phyloP scores from a whole-genome alignment of 2,888 invertebrate genomes.

The Pinctada fucata region DNA sequence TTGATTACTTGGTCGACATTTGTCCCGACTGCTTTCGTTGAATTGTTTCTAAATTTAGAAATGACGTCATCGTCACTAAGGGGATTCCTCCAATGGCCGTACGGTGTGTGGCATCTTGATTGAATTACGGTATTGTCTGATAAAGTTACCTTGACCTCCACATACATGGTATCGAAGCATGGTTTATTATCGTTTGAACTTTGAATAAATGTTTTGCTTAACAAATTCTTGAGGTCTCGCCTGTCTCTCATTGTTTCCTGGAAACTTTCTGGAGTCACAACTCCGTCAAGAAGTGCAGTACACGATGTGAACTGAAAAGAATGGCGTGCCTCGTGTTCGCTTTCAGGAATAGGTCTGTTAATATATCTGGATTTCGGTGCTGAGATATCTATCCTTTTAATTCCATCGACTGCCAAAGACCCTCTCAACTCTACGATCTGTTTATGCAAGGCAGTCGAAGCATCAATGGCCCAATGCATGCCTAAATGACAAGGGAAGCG shows the following conservation, averaged over 20 bases:
- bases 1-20: constrained; percentile 26
- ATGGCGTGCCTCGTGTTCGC: constrained; percentile 62
- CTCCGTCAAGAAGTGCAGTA: constrained; percentile 60
- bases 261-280: constrained; percentile 51
- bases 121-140: constrained; percentile 43
- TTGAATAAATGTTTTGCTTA: constrained; percentile 50
- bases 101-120: constrained; percentile 57
- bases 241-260: constrained; percentile 38
- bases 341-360: constrained; percentile 58
- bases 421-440: constrained; percentile 13
- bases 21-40: constrained; percentile 25
- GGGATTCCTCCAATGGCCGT: constrained; percentile 66
- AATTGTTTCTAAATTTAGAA: constrained; percentile 58
- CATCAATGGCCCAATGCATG: constrained; percentile 69
- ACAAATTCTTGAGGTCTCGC: constrained; percentile 43
- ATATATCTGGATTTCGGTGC: constrained; percentile 63
- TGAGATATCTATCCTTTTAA: constrained; percentile 48
- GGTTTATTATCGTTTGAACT: constrained; percentile 54
- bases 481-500: constrained; percentile 68
- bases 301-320: constrained; percentile 65
- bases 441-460: constrained; percentile 44
- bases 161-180: constrained; percentile 64
- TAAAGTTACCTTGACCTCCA: constrained; percentile 50
- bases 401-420: constrained; percentile 23
- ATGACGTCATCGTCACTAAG: constrained; percentile 54